Evolutionary conservation across 2,888 invertebrate species (phyloP), one percentile per base, ranked within the genome.

Genomic region (Eupithecia dodoneata): DNA sequence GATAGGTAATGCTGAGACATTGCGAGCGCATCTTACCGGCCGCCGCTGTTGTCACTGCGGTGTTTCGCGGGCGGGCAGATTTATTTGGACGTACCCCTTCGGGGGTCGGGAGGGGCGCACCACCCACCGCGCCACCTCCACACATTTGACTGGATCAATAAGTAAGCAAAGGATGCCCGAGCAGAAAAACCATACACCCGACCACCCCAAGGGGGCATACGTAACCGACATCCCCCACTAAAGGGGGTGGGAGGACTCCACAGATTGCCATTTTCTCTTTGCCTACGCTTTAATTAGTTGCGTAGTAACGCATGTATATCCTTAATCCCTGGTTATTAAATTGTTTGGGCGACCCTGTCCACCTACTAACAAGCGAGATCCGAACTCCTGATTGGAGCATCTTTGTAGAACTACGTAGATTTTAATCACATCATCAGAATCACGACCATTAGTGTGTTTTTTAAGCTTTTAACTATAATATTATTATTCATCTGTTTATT

Each of bases 111-210:
- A 91, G 88, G 91, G 93, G 92, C 90, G 91, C 87, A 88, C 94
- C 92, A 91, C 92, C 94, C 94, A 92, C 93, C 92, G 92, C 93
- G 93, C 93, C 93, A 93, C 94, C 94, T 94, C 94, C 95, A 94
- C 94, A 95, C 95, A 95, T 95, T 95, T 95, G 95, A 95, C 95
- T 95, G 95, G 95, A 95, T 95, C 95, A 95, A 95, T 95, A 95
- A 95, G 95, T 95, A 95, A 95, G 95, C 95, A 95, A 95, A 95
- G 95, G 95, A 95, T 95, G 95, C 95, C 95, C 94, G 95, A 95
- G 95, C 93, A 95, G 95, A 95, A 95, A 95, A 95, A 95, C 95
- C 95, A 95, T 94, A 94, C 94, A 94, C 94, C 95, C 95, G 90
- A 92, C 94, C 94, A 93, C 94, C 94, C 94, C 89, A 91, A 94